phyloP scores from a whole-genome alignment of 2,113 vertebrate genomes.

The Dipodomys ordii region DNA sequence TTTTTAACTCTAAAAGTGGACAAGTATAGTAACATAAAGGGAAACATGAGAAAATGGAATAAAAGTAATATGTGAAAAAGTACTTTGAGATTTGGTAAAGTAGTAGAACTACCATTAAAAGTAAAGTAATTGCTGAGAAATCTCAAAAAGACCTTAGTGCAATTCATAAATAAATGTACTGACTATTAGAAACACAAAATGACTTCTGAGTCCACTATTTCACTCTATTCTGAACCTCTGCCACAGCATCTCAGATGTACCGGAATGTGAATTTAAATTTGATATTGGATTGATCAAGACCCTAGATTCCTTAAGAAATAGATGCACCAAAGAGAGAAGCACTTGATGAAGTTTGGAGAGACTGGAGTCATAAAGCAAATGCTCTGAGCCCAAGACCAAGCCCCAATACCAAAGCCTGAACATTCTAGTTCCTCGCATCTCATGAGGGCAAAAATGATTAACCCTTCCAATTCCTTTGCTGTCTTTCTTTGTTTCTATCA shows the following conservation, averaged over 20 bases:
- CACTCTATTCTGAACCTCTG: constrained; percentile 1
- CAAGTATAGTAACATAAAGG: neutral
- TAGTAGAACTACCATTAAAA: neutral
- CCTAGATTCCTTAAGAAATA: neutral
- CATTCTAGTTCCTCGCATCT: neutral
- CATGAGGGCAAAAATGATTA: neutral
- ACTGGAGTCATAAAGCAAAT: neutral
- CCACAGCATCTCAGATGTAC: neutral
- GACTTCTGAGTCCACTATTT: constrained; percentile 9
- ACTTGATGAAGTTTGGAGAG: neutral
- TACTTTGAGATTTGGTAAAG: constrained; percentile 19
- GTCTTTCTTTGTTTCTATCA: neutral
- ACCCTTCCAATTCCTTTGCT: neutral
- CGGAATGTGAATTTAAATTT: constrained; percentile 5
- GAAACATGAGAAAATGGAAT: constrained; percentile 18
- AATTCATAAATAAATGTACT: neutral
- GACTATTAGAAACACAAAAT: neutral
- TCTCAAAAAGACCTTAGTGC: constrained; percentile 25
- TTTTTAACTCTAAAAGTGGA: constrained; percentile 39
- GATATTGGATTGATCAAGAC: constrained; percentile 17
- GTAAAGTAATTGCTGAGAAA: too few species aligned
- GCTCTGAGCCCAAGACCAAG: neutral
- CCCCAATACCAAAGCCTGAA: neutral
- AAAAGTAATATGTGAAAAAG: neutral
- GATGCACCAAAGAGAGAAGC: neutral